These are phyloP conservation scores for Aldabrachelys gigantea DNA, from an alignment of 2,113 vertebrate genomes.

Conservation along the genomic window DNA sequence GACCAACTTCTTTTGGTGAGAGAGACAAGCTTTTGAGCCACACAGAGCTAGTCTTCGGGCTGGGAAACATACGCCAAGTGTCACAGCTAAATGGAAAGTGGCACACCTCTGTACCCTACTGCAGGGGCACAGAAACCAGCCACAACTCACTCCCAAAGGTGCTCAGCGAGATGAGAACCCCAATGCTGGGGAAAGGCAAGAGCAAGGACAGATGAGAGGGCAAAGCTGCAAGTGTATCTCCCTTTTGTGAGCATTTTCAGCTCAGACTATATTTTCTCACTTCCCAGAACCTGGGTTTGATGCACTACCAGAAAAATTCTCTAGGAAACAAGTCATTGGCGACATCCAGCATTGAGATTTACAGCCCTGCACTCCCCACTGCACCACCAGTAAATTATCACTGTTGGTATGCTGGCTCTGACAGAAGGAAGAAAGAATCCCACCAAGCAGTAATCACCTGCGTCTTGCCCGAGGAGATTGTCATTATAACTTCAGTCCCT, in stretches of 20 bases:
- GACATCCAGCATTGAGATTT: not conserved
- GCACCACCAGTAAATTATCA: not conserved
- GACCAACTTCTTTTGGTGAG: too few species aligned
- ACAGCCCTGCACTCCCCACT: not conserved
- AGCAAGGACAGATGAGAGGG: slow-evolving; percentile 12
- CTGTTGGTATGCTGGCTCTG: not conserved
- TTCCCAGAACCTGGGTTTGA: not conserved
- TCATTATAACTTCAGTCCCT: slow-evolving; percentile 67
- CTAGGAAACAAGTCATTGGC: not conserved
- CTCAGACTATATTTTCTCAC: not conserved
- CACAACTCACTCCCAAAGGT: not conserved
- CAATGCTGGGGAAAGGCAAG: fast-evolving
- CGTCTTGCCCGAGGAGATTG: slow-evolving; percentile 40
- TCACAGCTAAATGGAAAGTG: too few species aligned
- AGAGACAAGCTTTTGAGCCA: not conserved
- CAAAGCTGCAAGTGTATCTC: not conserved
- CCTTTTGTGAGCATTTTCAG: not conserved
- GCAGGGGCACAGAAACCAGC: not conserved
- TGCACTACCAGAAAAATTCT: not conserved
- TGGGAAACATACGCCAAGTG: too few species aligned
- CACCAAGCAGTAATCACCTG: not conserved
- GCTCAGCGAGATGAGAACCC: not conserved
- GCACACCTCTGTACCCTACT: not conserved
- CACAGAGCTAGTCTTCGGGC: not conserved
- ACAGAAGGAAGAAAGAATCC: not conserved